Evolutionary conservation across 2,888 invertebrate species (phyloP), one percentile per base, ranked within the genome.

Genomic region (Tenthredo livida): DNA sequence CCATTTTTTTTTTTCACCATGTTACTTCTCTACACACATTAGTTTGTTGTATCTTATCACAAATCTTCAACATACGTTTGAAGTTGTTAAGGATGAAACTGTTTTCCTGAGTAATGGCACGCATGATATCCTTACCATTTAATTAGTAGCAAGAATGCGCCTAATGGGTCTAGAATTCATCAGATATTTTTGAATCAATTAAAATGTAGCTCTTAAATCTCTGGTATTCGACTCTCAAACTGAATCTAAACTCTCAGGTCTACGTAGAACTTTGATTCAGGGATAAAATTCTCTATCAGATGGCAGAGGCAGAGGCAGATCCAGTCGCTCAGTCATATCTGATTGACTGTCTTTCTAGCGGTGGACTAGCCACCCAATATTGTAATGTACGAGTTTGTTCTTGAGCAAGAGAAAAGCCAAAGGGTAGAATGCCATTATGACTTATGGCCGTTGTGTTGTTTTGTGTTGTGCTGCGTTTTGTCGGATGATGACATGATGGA

Each of bases 391-490:
- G 15, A 21, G 47, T 47, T 75, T 75, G 21, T 75, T 47, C 15
- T 75, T 47, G 75, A 25, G 29, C 29, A 67, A 33, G 17, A 67
- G 61, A 25, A 61, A 61, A 61, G 77, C 50, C 29, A 54, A 54
- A 12, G 40, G 0, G 12, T 58, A 80, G 86, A 84, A 85, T 87
- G 85, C 73, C 78, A 84, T 67, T 88, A 84, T 89, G 88, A 91
- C 87, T 90, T 88, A 92, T 88, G 88, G 89, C 88, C 88, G 94
- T 94, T 95, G 94, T 95, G 87, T 94, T 93, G 92, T 93, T 93
- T 93, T 92, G 90, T 92, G 94, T 94, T 93, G 92, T 94, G 94
- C 94, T 94, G 96, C 96, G 94, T 94, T 94, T 94, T 90, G 89
- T 90, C 92, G 93, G 94, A 94, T 94, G 94, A 94, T 93, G 93